Conservation (phyloP, 37 sponge, comb jelly and placozoan species). For the Beroe forskalii region DNA sequence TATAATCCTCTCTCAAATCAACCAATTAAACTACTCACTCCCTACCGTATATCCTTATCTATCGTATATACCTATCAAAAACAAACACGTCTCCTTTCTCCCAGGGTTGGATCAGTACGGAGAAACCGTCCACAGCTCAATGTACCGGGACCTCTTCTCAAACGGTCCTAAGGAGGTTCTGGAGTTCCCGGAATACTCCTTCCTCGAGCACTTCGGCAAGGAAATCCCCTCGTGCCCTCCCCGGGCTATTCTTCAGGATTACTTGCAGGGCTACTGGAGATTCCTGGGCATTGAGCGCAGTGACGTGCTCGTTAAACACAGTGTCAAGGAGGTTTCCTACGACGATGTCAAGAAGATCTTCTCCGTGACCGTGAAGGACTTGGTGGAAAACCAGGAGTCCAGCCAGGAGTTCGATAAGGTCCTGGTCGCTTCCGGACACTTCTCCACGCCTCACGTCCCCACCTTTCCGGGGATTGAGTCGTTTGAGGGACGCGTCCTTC, state of each 20-base stretch:
- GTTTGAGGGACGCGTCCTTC: conserved; percentile 67
- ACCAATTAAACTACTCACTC: no score
- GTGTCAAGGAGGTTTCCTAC: conserved; percentile 49
- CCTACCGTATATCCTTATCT: no score
- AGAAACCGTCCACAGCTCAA: conserved; percentile 50
- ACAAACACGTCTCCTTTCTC: not conserved
- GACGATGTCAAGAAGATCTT: not conserved
- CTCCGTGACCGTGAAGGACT: conserved; percentile 31
- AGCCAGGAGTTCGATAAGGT: conserved; percentile 67
- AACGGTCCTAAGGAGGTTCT: conserved; percentile 69
- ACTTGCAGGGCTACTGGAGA: conserved; percentile 46
- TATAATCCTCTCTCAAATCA: no score
- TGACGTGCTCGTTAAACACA: conserved; percentile 42
- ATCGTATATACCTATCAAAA: no score
- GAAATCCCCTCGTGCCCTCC: conserved; percentile 69
- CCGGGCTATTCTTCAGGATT: conserved; percentile 64
- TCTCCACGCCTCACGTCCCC: conserved; percentile 67
- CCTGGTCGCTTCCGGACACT: conserved; percentile 69
- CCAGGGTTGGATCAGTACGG: conserved; percentile 66
- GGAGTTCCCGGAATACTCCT: conserved; percentile 69
- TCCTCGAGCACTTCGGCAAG: conserved; percentile 69
- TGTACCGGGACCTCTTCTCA: conserved; percentile 69
- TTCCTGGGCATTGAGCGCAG: conserved; percentile 18
- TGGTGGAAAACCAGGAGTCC: not conserved
- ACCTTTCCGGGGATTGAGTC: conserved; percentile 63